A percentile compares a stretch with the other conserved stretches of the same genome.
Evolutionary conservation across 2,888 invertebrate genomes (phyloP).

Genomic region (Lysandra coridon): DNA sequence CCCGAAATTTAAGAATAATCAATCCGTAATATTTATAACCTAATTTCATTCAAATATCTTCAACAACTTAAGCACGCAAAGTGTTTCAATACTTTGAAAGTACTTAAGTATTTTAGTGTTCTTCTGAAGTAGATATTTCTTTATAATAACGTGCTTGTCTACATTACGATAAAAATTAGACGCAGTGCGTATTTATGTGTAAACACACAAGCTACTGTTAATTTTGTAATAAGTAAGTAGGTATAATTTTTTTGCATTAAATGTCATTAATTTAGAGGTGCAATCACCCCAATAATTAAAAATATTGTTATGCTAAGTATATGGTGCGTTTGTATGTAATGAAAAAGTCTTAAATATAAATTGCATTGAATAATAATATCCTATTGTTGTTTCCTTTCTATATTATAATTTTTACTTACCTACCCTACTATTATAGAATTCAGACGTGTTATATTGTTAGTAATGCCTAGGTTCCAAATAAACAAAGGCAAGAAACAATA

Average conservation of each 20-base stretch:
- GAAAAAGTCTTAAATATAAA: slow-evolving; percentile 70
- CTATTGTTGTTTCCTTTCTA: slow-evolving; percentile 33
- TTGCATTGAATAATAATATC: slow-evolving; percentile 62
- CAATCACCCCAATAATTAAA: slow-evolving; percentile 40
- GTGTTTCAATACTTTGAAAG: background rate
- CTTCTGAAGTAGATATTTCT: background rate
- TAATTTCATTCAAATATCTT: background rate
- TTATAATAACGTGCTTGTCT: background rate
- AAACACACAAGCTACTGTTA: slow-evolving; percentile 11
- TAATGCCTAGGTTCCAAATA: too few relatives aligned
- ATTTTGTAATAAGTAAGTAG: slow-evolving; percentile 16
- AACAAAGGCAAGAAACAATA: too few relatives aligned
- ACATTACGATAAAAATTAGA: background rate
- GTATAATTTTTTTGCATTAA: slow-evolving; percentile 1
- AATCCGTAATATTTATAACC: background rate
- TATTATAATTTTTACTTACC: background rate
- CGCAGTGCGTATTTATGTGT: background rate
- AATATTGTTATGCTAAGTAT: slow-evolving; percentile 70
- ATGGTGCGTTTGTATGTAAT: slow-evolving; percentile 78
- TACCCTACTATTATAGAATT: too few relatives aligned
- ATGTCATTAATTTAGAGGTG: slow-evolving; percentile 17
- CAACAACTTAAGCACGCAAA: background rate
- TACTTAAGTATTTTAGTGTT: background rate
- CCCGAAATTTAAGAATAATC: background rate
- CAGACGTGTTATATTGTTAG: too few relatives aligned